These are phyloP conservation scores for Teleiodes luculella DNA, from an alignment of 2,888 invertebrate species.

Conservation along the genomic window DNA sequence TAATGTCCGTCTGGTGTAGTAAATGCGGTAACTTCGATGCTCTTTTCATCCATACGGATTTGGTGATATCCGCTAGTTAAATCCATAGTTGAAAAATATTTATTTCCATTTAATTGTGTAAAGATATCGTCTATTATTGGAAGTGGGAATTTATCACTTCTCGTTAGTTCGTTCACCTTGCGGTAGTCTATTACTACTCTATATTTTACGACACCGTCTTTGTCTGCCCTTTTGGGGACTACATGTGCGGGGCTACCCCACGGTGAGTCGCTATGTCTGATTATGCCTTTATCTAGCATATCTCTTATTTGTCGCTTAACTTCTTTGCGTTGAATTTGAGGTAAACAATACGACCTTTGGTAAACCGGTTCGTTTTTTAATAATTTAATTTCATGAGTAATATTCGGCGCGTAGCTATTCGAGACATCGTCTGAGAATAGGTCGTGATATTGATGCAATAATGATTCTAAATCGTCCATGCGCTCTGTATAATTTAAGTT, in stretches of 20 bases:
- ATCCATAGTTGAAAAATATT: not conserved
- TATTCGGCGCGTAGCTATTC: not conserved
- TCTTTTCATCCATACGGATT: not conserved
- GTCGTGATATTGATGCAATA: too few species aligned
- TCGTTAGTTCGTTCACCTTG: not conserved
- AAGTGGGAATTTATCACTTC: not conserved
- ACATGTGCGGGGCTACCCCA: too few species aligned
- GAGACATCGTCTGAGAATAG: not conserved
- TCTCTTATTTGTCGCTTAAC: not conserved
- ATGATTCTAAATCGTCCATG: too few species aligned
- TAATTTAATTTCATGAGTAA: not conserved
- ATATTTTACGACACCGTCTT: not conserved
- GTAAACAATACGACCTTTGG: not conserved
- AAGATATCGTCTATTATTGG: not conserved
- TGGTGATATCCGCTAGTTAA: not conserved
- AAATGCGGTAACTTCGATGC: constrained; percentile 20
- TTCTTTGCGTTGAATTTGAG: not conserved
- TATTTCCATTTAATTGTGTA: not conserved
- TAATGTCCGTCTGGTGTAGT: constrained; percentile 19
- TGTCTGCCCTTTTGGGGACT: too few species aligned
- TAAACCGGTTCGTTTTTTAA: not conserved
- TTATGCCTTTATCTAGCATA: not conserved
- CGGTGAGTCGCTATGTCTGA: too few species aligned
- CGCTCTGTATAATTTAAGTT: too few species aligned
- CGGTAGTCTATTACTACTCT: constrained; percentile 3